phyloP scores from a whole-genome alignment of 2,888 invertebrate species.

The Tinea trinotella region DNA sequence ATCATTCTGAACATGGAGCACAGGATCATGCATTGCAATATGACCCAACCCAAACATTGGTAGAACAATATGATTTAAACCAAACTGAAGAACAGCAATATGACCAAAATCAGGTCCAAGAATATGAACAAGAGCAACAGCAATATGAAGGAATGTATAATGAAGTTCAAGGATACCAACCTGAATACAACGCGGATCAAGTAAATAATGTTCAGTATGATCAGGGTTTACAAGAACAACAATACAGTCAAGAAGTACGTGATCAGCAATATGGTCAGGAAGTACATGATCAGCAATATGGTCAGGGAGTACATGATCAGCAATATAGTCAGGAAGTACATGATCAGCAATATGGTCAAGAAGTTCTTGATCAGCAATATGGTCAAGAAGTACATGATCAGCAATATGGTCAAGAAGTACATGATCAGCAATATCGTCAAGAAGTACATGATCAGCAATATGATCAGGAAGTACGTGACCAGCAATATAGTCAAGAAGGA shows the following conservation, averaged over 20 bases:
- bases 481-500: constrained; percentile 16
- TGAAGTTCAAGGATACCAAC: not conserved
- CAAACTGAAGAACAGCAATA: not conserved
- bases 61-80: not conserved
- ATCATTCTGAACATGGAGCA: constrained; percentile 5
- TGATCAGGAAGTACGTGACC: constrained; percentile 4
- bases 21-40: not conserved
- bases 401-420: not conserved
- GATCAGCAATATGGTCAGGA: constrained; percentile 22
- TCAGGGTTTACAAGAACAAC: not conserved
- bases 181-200: not conserved
- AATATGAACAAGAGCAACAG: constrained; percentile 23
- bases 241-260: not conserved
- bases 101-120: not conserved
- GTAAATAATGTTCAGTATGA: not conserved
- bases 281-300: constrained; percentile 16
- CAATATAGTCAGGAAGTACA: constrained; percentile 17
- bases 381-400: not conserved
- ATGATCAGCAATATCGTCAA: not conserved
- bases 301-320: constrained; percentile 22
- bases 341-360: constrained; percentile 12
- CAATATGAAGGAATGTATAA: constrained; percentile 36
- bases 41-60: not conserved
- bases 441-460: constrained; percentile 22
- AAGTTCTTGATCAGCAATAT: constrained; percentile 1